Evolutionary conservation across 2,888 invertebrate genomes (phyloP).

Genomic region (Belgica antarctica): DNA sequence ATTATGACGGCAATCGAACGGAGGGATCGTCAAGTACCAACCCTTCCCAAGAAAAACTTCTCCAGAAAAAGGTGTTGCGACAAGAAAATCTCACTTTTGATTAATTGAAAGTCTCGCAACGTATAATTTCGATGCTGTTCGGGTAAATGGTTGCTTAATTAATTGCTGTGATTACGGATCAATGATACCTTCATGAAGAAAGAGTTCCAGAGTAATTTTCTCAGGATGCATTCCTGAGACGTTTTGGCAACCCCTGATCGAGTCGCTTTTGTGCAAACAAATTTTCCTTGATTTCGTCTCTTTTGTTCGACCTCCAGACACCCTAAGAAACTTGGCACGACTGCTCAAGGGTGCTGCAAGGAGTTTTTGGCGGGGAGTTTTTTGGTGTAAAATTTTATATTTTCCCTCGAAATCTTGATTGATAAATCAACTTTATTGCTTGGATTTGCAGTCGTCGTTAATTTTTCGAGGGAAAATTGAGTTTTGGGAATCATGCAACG

Average conservation of each 20-base stretch:
- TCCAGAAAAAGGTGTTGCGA: too few species aligned
- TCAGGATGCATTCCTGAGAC: slow-evolving; percentile 1
- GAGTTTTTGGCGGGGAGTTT: not conserved
- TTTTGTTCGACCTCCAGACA: not conserved
- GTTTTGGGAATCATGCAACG: too few species aligned
- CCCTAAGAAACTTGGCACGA: not conserved
- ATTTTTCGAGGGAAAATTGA: too few species aligned
- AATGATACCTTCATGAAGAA: not conserved
- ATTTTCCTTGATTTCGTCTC: not conserved
- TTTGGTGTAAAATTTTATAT: not conserved
- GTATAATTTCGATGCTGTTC: not conserved
- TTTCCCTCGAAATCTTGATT: not conserved
- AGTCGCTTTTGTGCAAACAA: not conserved
- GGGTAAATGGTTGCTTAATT: not conserved
- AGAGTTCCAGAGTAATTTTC: not conserved
- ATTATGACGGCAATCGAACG: too few species aligned
- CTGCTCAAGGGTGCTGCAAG: not conserved
- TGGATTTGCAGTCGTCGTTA: too few species aligned
- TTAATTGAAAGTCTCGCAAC: too few species aligned
- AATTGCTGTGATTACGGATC: not conserved
- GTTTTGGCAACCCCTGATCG: not conserved
- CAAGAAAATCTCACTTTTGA: too few species aligned
- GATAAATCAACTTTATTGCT: too few species aligned
- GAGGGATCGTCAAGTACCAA: too few species aligned
- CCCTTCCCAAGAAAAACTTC: too few species aligned